These are phyloP conservation scores for Ormyrus thymus DNA, from an alignment of 2,888 invertebrate genomes.

Conservation along the genomic window DNA sequence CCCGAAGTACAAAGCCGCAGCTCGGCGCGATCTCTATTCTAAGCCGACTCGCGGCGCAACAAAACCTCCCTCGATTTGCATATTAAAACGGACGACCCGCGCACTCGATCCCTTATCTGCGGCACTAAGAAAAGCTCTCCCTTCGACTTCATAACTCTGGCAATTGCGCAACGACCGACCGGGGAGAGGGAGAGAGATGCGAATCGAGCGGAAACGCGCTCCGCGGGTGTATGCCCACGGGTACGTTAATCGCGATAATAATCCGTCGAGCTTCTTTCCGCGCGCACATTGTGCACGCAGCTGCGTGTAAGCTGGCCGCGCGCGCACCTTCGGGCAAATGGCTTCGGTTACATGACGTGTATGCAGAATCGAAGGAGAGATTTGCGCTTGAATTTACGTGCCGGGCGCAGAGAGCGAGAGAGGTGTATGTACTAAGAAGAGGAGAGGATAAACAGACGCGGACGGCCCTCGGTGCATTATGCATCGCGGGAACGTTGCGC, in stretches of 20 bases:
- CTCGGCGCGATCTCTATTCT: constrained; percentile 1
- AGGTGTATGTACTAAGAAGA: neutral
- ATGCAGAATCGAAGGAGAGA: constrained; percentile 17
- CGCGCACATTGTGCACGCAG: neutral
- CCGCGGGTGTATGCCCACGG: constrained; percentile 2
- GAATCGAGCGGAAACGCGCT: constrained; percentile 35
- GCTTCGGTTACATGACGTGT: neutral
- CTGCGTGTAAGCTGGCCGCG: neutral
- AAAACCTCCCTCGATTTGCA: constrained; percentile 28
- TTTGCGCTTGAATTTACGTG: too few species aligned
- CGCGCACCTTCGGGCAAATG: neutral
- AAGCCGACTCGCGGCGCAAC: neutral
- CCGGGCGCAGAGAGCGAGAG: neutral
- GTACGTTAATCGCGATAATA: constrained; percentile 38
- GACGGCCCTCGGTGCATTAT: neutral
- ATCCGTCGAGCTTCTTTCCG: constrained; percentile 6
- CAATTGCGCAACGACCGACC: constrained; percentile 28
- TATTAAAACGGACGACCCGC: constrained; percentile 23
- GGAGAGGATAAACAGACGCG: constrained; percentile 26
- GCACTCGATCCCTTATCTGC: constrained; percentile 27
- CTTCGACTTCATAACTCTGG: constrained; percentile 44
- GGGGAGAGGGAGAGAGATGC: neutral
- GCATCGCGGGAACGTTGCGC: neutral
- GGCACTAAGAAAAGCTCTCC: constrained; percentile 14
- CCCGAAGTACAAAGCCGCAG: neutral